phyloP scores from a whole-genome alignment of 2,888 invertebrate genomes.

The Busseola fusca region DNA sequence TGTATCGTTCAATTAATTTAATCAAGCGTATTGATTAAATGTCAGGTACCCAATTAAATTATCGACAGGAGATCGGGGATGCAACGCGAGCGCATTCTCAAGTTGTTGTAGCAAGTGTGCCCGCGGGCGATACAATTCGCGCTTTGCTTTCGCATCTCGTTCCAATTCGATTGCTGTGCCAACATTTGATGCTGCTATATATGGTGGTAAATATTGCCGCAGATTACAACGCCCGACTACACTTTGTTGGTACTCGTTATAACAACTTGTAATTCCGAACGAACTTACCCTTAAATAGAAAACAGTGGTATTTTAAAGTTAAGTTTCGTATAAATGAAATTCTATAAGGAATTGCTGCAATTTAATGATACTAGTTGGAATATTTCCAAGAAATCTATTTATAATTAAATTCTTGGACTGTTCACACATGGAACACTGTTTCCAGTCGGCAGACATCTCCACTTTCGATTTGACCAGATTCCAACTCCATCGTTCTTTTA shows the following conservation, averaged over 20 bases:
- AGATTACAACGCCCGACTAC: conserved; percentile 63
- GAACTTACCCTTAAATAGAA: conserved; percentile 51
- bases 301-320: conserved; percentile 39
- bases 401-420: conserved; percentile 39
- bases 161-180: conserved; percentile 73
- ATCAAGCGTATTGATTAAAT: conserved; percentile 86
- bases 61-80: conserved; percentile 76
- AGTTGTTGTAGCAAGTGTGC: conserved; percentile 64
- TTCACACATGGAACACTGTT: conserved; percentile 40
- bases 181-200: conserved; percentile 72
- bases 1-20: conserved; percentile 84
- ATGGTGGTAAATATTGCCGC: conserved; percentile 69
- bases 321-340: conserved; percentile 49
- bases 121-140: conserved; percentile 75
- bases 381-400: conserved; percentile 29
- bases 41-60: conserved; percentile 86
- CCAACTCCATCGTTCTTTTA: conserved; percentile 49
- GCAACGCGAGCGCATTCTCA: conserved; percentile 70
- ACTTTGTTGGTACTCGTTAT: conserved; percentile 60
- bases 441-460: conserved; percentile 34
- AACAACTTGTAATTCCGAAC: conserved; percentile 56
- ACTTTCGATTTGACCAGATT: conserved; percentile 56
- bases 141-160: conserved; percentile 75
- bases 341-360: conserved; percentile 48
- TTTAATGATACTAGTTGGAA: conserved; percentile 28